Percentiles rank a stretch among this genome's conserved stretches.
Evolutionary conservation across 2,113 vertebrate genomes (phyloP).

Genomic region (Marcusenius ussheri): DNA sequence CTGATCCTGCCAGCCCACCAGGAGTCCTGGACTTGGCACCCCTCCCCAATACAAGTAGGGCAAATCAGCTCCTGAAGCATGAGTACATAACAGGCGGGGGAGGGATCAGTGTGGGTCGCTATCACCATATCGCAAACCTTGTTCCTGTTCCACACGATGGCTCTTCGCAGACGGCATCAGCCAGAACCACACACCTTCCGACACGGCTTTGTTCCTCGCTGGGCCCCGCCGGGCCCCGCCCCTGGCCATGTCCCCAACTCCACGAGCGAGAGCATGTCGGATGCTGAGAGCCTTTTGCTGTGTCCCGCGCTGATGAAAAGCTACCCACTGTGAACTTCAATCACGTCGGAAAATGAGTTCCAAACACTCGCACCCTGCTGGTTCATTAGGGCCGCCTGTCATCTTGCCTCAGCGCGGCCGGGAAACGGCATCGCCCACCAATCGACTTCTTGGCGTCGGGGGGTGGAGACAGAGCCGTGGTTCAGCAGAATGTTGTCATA

Average conservation of each 20-base stretch:
- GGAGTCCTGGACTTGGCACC: neutral
- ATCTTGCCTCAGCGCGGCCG: conserved; percentile 34
- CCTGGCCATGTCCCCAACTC: neutral
- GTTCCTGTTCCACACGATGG: neutral
- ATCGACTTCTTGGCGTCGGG: neutral
- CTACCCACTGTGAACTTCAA: conserved; percentile 62
- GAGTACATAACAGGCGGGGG: neutral
- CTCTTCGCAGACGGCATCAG: neutral
- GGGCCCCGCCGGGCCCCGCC: neutral
- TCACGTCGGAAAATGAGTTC: conserved; percentile 54
- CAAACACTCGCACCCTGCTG: conserved; percentile 40
- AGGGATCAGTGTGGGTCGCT: neutral
- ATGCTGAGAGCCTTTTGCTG: conserved; percentile 51
- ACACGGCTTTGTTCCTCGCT: neutral
- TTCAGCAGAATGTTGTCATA: neutral
- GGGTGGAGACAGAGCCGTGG: neutral
- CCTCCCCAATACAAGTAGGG: neutral
- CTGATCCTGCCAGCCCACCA: neutral
- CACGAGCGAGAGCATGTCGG: conserved; percentile 37
- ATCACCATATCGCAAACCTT: neutral
- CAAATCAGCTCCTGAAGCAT: neutral
- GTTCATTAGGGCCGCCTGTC: conserved; percentile 59
- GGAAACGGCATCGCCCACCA: conserved; percentile 28
- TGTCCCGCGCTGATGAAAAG: conserved; percentile 57
- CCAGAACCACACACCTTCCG: neutral